These are phyloP conservation scores for Oedothorax gibbosus DNA, from an alignment of 1,140 invertebrate genomes.

Conservation along the genomic window DNA sequence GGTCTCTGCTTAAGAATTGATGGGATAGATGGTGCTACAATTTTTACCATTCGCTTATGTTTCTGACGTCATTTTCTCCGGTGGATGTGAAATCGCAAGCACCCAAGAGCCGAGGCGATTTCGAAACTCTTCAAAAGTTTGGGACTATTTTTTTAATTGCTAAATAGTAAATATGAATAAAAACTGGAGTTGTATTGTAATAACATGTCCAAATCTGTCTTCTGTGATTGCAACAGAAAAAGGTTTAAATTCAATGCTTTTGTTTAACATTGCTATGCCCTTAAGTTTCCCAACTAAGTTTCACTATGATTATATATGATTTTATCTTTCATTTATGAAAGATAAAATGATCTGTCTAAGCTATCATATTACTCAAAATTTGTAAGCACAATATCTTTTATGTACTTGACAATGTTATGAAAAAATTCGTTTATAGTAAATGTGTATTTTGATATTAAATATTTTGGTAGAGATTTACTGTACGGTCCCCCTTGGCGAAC, in stretches of 20 bases:
- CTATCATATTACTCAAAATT: not conserved
- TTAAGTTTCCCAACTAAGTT: not conserved
- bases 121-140: no score
- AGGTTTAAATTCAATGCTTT: not conserved
- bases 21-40: no score
- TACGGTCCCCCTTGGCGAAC: no score
- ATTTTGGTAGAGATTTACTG: no score
- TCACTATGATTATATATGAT: not conserved
- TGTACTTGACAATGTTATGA: not conserved
- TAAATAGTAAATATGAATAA: not conserved
- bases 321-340: not conserved
- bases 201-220: constrained; percentile 38
- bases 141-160: no score
- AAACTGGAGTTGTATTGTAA: constrained; percentile 44
- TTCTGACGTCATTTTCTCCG: no score
- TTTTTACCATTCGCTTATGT: no score
- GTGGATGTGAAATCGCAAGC: no score
- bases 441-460: no score
- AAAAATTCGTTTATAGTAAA: no score
- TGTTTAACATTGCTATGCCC: not conserved
- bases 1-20: no score
- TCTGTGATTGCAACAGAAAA: constrained; percentile 42
- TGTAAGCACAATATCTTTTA: not conserved
- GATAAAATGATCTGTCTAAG: not conserved
- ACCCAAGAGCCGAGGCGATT: no score